Conservation (phyloP, 2,797 vertebrate species). For the Chiroxiphia lanceolata region DNA sequence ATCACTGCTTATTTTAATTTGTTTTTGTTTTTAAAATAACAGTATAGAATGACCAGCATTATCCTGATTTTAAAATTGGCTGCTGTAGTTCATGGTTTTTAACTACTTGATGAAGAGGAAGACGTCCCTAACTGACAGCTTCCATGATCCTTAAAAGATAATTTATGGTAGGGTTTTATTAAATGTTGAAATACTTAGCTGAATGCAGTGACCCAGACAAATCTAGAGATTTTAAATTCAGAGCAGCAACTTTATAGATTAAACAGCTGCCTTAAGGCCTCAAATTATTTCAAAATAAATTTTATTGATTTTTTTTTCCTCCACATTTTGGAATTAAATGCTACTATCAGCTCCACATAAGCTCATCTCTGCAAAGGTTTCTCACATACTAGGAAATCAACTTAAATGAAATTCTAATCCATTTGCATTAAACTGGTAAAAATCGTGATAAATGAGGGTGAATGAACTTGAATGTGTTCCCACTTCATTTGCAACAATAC, state of each 20-base stretch:
- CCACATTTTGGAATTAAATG: slow-evolving; percentile 25
- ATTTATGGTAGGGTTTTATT: slow-evolving; percentile 8
- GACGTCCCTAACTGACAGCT: neutral
- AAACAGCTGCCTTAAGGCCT: slow-evolving; percentile 33
- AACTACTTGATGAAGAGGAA: slow-evolving; percentile 9
- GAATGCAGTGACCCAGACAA: slow-evolving; percentile 42
- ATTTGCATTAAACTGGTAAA: neutral
- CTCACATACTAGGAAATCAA: neutral
- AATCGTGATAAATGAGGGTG: neutral
- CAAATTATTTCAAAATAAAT: slow-evolving; percentile 42
- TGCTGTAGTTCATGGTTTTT: neutral
- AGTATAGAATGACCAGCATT: neutral
- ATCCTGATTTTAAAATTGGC: neutral
- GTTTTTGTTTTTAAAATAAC: neutral
- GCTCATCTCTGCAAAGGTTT: neutral
- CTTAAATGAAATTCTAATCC: neutral
- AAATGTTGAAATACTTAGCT: slow-evolving; percentile 55
- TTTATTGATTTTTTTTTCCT: neutral
- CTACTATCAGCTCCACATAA: neutral
- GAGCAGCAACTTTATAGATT: slow-evolving; percentile 30
- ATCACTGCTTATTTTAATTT: neutral
- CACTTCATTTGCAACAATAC: neutral
- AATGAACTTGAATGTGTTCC: neutral
- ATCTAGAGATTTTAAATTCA: slow-evolving; percentile 14
- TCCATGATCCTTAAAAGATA: neutral